Conservation (phyloP, 1,140 invertebrate species). For the Drosophila kepulauana region DNA sequence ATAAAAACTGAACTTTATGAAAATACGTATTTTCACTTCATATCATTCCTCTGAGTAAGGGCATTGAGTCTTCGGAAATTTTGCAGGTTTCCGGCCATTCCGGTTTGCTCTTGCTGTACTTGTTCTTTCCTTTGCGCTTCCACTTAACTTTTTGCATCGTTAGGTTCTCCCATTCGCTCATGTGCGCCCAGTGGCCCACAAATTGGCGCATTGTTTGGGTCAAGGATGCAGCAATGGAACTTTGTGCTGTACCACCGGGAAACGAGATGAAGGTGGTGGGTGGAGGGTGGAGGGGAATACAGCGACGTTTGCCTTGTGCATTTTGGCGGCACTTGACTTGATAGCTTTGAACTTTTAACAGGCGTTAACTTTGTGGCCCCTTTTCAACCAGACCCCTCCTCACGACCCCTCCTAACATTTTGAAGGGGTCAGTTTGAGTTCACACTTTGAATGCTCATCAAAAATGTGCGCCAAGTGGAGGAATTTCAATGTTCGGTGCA, state of each 20-base stretch:
- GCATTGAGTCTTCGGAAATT: not conserved
- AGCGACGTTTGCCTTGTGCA: conserved; percentile 23
- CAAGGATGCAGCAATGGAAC: conserved; percentile 64
- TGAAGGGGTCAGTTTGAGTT: conserved; percentile 37
- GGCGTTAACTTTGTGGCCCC: conserved; percentile 12
- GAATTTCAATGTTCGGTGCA: conserved; percentile 51
- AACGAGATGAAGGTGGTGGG: not conserved
- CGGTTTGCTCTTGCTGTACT: not conserved
- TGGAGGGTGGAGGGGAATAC: conserved; percentile 2
- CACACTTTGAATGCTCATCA: conserved; percentile 33
- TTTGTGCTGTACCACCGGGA: conserved; percentile 38
- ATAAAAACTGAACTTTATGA: no score
- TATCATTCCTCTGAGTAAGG: not conserved
- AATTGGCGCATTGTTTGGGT: conserved; percentile 71
- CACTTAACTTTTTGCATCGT: conserved; percentile 49
- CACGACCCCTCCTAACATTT: not conserved
- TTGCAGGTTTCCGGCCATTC: not conserved
- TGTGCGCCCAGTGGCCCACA: conserved; percentile 45
- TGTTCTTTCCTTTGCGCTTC: conserved; percentile 37
- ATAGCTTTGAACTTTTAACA: conserved; percentile 73
- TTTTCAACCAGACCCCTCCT: no score
- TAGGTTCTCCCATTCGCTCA: conserved; percentile 2
- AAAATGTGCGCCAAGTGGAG: conserved; percentile 31
- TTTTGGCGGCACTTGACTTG: conserved; percentile 36
- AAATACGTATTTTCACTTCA: no score